These are phyloP conservation scores for Philypnodon macrostomus DNA, from an alignment of 2,797 vertebrate species.

Conservation along the genomic window DNA sequence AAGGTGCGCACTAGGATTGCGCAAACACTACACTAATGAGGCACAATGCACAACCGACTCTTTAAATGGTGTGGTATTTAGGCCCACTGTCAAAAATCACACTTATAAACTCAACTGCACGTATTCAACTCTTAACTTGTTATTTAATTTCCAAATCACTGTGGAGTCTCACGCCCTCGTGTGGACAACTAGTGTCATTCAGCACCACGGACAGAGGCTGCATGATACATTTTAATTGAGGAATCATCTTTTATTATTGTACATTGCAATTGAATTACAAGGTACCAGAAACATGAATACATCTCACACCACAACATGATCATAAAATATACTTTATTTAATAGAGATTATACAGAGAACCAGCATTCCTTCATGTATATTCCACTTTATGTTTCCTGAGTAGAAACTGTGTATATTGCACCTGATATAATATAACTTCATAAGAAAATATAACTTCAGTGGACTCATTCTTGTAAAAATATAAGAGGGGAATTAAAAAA, in stretches of 20 bases:
- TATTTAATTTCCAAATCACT: too few species aligned
- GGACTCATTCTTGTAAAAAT: too few species aligned
- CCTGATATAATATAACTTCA: not conserved
- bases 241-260: too few species aligned
- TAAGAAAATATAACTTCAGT: too few species aligned
- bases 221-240: not conserved
- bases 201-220: slow-evolving; percentile 70
- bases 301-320: accelerated
- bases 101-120: too few species aligned
- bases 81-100: not conserved
- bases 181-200: slow-evolving; percentile 35
- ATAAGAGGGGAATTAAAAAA: too few species aligned
- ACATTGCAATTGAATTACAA: too few species aligned
- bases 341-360: slow-evolving; percentile 3
- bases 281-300: not conserved
- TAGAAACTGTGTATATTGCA: slow-evolving; percentile 8
- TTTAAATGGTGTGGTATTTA: not conserved
- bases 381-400: slow-evolving; percentile 3
- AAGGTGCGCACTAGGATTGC: slow-evolving; percentile 17
- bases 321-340: slow-evolving; percentile 45
- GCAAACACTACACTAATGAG: slow-evolving; percentile 1
- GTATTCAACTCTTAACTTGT: not conserved
- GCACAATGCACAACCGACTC: not conserved
- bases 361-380: slow-evolving; percentile 1
- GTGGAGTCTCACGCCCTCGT: slow-evolving; percentile 48